Conservation (phyloP, 2,113 vertebrate species). For the Passer domesticus region DNA sequence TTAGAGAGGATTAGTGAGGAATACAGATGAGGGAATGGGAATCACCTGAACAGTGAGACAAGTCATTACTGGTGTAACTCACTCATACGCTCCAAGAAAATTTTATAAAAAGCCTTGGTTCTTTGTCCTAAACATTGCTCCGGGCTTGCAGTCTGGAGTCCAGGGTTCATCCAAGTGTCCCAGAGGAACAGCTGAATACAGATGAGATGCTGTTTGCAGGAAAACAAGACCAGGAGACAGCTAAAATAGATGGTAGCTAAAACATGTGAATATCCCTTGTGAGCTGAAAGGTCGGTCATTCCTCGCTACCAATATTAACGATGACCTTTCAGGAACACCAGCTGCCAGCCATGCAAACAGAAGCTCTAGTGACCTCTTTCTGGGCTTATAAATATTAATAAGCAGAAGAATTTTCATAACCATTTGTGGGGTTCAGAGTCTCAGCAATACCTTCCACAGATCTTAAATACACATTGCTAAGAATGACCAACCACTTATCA, state of each 20-base stretch:
- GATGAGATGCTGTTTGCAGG: background rate
- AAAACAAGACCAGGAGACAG: background rate
- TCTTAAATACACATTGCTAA: background rate
- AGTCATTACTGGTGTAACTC: background rate
- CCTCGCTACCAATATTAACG: background rate
- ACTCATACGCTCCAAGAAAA: background rate
- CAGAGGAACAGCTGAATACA: background rate
- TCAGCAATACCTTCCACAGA: background rate
- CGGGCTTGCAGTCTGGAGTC: background rate
- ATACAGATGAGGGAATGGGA: background rate
- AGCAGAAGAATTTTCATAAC: background rate
- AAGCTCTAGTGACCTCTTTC: background rate
- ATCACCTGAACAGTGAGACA: background rate
- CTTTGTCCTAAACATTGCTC: background rate
- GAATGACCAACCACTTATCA: background rate
- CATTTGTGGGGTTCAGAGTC: background rate
- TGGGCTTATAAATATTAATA: background rate
- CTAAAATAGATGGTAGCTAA: background rate
- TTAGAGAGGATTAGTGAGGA: background rate
- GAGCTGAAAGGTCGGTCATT: background rate
- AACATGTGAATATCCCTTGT: rapidly evolving
- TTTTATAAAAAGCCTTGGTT: background rate
- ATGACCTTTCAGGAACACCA: background rate
- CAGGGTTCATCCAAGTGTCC: background rate
- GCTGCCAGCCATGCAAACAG: background rate